phyloP scores from a whole-genome alignment of 2,797 vertebrate genomes.

The Pelobates cultripes region DNA sequence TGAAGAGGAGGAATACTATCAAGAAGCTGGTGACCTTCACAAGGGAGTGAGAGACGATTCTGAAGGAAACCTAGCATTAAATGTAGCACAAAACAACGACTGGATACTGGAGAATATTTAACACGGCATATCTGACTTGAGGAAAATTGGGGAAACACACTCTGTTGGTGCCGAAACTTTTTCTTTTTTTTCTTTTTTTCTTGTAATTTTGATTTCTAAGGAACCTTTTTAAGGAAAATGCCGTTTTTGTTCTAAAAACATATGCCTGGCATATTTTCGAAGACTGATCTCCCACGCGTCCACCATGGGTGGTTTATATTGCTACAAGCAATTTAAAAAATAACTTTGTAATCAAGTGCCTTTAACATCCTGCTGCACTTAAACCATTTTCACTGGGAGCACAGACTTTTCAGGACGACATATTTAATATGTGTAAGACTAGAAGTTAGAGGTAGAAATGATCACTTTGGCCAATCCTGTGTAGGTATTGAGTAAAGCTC shows the following conservation, averaged over 20 bases:
- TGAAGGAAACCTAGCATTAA: conserved; percentile 48
- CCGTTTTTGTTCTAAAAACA: conserved; percentile 5
- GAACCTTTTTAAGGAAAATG: conserved; percentile 9
- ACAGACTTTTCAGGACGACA: not conserved
- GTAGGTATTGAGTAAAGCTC: not conserved
- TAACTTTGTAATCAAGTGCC: conserved; percentile 39
- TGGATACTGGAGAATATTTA: conserved; percentile 66
- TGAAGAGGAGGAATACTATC: conserved; percentile 92
- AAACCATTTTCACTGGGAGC: not conserved
- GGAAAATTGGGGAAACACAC: conserved; percentile 43
- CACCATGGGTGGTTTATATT: not conserved
- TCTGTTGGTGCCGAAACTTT: conserved; percentile 51
- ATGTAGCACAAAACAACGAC: conserved; percentile 36
- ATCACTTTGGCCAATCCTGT: not conserved
- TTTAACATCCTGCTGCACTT: conserved; percentile 53
- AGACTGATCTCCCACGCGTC: conserved; percentile 2
- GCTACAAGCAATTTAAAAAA: conserved; percentile 22
- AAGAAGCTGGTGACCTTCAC: conserved; percentile 63
- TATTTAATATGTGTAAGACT: not conserved
- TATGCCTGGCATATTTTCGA: conserved; percentile 17
- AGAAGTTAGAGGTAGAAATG: not conserved
- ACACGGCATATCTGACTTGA: not conserved
- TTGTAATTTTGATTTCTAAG: conserved; percentile 30
- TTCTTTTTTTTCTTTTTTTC: conserved; percentile 40
- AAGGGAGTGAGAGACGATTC: conserved; percentile 48